Base-by-base conservation (phyloP, 2,797 vertebrate species). In the Sebastiscus tertius region DNA sequence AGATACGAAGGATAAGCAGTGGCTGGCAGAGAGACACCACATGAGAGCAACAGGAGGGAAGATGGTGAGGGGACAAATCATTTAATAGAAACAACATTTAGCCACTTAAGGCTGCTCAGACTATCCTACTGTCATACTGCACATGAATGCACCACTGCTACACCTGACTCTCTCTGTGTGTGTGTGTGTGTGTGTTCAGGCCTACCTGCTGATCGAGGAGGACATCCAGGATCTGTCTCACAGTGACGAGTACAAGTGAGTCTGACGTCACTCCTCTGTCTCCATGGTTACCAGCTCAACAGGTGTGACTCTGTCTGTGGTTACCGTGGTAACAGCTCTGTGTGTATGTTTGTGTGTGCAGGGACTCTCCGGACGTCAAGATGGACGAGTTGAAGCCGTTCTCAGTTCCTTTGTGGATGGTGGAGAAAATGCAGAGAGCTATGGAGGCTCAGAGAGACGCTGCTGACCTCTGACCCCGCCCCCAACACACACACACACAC, bases 21-120 rank as follows among this genome's bases (percentile, higher is more conserved):
- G 98, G 98, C 95, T 99, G 90, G 97, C 98, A 8, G 98, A 99
- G 88, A 95, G 97, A 87, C 98, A 99, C 79, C 97, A 99, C 93
- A 99, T 99, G 98, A 96, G 97, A 88, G 98, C 98, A 8, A 99
- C 98, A 0, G 98, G 98, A 59, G 98, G 98, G 29, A 99, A 99
- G 93, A 99, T 99, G 98, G 98, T 99, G 92, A 91, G 60, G 11
- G 33, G 61, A 34, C 33, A 8, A 24, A 34, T 62, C 4, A 33
- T n/a, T 5, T 11, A 11, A 20, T 2, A 31, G 3, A 24, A 46
- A 16, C 31, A 39, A 61, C 31, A 62, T 34, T 22, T 4, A n/a
- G 34, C 39, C 20, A 26, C 36, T 24, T 34, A 63, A 24, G 4
- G 36, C 22, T 39, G n/a, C 31, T 60, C 58, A 31, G 59, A 46